phyloP scores from a whole-genome alignment of 2,888 invertebrate genomes.

The Loripinus fragilis region DNA sequence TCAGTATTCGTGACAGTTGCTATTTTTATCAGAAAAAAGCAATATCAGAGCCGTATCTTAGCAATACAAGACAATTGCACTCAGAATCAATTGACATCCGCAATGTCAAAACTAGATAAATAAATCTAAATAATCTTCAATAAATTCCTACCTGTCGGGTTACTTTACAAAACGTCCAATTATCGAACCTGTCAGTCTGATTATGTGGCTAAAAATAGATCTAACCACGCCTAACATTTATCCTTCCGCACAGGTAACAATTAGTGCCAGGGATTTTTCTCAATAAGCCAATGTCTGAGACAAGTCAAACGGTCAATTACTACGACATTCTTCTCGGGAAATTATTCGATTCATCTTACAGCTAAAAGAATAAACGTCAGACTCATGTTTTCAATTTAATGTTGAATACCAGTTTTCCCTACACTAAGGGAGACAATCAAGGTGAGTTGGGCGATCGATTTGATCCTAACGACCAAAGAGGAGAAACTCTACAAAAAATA shows the following conservation, averaged over 20 bases:
- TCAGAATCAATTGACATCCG: too few species aligned
- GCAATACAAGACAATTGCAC: too few species aligned
- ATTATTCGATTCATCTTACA: too few species aligned
- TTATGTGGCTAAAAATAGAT: conserved; percentile 29
- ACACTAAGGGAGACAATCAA: not conserved
- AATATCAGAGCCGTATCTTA: too few species aligned
- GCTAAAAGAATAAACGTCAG: too few species aligned
- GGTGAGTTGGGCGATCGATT: not conserved
- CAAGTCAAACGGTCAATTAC: too few species aligned
- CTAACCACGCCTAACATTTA: conserved; percentile 26
- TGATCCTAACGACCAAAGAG: too few species aligned
- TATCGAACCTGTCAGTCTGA: conserved; percentile 22
- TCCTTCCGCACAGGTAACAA: conserved; percentile 31
- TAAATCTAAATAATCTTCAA: not conserved
- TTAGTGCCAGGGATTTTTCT: not conserved
- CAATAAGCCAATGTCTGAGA: not conserved
- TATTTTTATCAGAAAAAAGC: too few species aligned
- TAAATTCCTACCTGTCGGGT: not conserved
- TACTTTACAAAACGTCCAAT: conserved; percentile 4
- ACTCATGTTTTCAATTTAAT: too few species aligned
- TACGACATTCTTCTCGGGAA: too few species aligned
- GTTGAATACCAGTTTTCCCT: not conserved
- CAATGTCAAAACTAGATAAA: not conserved
- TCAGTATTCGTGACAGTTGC: not conserved
- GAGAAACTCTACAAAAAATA: too few species aligned